Evolutionary conservation across 1,140 invertebrate genomes (phyloP).

Genomic region (Yoshiicerus persimilis): DNA sequence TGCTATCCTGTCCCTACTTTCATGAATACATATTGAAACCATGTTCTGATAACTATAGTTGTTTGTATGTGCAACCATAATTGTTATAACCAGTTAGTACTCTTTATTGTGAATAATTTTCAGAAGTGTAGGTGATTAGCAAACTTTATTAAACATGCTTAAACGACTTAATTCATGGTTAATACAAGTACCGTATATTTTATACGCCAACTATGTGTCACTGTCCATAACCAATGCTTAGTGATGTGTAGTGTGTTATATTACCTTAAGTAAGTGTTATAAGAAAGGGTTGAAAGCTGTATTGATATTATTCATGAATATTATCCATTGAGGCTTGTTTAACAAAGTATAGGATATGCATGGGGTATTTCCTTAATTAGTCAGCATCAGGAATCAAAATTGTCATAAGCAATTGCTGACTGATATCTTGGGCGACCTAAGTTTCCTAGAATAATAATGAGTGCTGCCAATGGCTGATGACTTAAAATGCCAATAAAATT

Average conservation of each 20-base stretch:
- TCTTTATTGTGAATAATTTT: neutral
- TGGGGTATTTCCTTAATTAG: neutral
- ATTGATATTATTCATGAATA: neutral
- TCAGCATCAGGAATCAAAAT: neutral
- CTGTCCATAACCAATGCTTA: too few species aligned
- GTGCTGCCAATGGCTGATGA: too few species aligned
- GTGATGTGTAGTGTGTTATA: too few species aligned
- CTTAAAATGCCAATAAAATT: neutral
- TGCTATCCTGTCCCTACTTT: neutral
- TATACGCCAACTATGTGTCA: too few species aligned
- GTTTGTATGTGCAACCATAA: neutral
- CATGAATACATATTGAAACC: neutral
- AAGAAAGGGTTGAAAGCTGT: too few species aligned
- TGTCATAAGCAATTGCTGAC: neutral
- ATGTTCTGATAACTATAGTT: neutral
- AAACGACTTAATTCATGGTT: neutral
- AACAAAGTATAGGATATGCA: neutral
- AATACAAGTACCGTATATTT: neutral
- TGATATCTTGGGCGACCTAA: neutral
- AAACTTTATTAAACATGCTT: neutral
- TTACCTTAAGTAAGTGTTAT: too few species aligned
- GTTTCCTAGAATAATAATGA: neutral
- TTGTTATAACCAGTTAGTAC: neutral
- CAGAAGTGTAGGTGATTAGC: neutral
- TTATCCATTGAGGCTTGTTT: neutral